Evolutionary conservation across 2,113 vertebrate genomes (phyloP), one percentile per base, ranked within the genome.

Genomic region (Alligator sinensis): DNA sequence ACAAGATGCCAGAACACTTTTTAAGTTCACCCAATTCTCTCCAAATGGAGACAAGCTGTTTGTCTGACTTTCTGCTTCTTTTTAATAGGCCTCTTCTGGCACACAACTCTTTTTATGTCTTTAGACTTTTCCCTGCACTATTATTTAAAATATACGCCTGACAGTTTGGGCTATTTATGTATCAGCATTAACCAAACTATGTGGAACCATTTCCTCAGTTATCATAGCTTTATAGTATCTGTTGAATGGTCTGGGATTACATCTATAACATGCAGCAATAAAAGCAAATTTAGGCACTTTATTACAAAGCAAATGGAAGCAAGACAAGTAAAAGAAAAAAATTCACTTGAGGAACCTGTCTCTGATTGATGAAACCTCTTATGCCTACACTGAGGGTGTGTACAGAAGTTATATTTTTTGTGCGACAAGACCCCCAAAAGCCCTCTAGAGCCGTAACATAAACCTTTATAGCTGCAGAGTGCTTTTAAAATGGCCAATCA

Each of bases 1-100:
- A 24, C 24, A 90, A 96, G 10, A 9, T 86, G 61, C 62, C 82
- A 96, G 54, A 81, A 91, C 59, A 68, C 18, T 62, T 54, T 78
- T 63, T 63, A 83, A 74, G 83, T 74, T 91, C 72, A 58, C 54
- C 77, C 5, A 91, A 63, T 86, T 38, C 61, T 80, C 77, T 47
- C 74, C 34, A 91, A 90, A 74, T 38, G 66, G 9, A 28, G 17
- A 84, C 19, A 77, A 87, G 24, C 21, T 70, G 2, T n/a, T 93
- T n/a, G 38, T 89, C 38, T 85, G 60, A 91, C 34, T 91, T 88
- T 76, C 66, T 61, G 27, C 27, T 6, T 91, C 78, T 30, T 81
- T 88, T 64, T n/a, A 70, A 60, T 61, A 70, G 90, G 80, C 70
- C 85, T 80, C 84, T 58, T 34, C 62, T 72, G 54, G 68, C 62